A percentile compares a stretch with the other conserved stretches of the same genome.
phyloP scores from a whole-genome alignment of 2,113 vertebrate species.

The Epinephelus cyanopodus region DNA sequence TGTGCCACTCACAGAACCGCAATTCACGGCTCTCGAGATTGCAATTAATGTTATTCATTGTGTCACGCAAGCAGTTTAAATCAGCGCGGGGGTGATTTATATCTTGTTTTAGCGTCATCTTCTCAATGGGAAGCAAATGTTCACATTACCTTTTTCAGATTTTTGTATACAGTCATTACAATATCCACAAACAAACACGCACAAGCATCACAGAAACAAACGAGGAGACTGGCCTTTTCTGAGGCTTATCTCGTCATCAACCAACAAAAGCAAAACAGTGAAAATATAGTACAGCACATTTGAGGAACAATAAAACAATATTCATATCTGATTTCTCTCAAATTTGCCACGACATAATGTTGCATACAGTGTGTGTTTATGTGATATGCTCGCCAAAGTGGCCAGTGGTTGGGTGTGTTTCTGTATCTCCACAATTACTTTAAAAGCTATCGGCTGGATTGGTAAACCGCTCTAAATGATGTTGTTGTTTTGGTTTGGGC shows the following conservation, averaged over 20 bases:
- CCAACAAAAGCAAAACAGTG: conserved; percentile 25
- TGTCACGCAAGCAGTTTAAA: conserved; percentile 38
- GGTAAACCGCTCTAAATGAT: conserved; percentile 70
- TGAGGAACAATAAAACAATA: conserved; percentile 1
- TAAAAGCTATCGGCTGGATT: conserved; percentile 64
- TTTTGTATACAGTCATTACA: conserved; percentile 25
- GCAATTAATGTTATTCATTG: conserved; percentile 63
- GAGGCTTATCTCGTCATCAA: conserved; percentile 1
- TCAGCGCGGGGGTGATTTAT: conserved; percentile 48
- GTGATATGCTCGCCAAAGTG: conserved; percentile 35
- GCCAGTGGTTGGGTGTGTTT: conserved; percentile 57
- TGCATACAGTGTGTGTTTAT: conserved; percentile 45
- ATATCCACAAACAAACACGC: conserved; percentile 38
- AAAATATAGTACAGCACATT: neutral
- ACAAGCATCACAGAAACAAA: conserved; percentile 10
- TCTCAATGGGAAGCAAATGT: neutral
- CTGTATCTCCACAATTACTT: conserved; percentile 65
- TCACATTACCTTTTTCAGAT: conserved; percentile 6
- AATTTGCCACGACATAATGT: conserved; percentile 32
- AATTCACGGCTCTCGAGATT: conserved; percentile 52
- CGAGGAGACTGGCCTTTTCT: neutral
- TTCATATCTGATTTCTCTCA: conserved; percentile 29
- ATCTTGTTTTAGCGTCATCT: conserved; percentile 39
- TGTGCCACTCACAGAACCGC: conserved; percentile 68
- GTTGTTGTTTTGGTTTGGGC: conserved; percentile 78